Percentiles rank a stretch among this genome's conserved stretches.
Evolutionary conservation across 2,113 vertebrate species (phyloP).

Genomic region (Tachysurus fulvidraco): DNA sequence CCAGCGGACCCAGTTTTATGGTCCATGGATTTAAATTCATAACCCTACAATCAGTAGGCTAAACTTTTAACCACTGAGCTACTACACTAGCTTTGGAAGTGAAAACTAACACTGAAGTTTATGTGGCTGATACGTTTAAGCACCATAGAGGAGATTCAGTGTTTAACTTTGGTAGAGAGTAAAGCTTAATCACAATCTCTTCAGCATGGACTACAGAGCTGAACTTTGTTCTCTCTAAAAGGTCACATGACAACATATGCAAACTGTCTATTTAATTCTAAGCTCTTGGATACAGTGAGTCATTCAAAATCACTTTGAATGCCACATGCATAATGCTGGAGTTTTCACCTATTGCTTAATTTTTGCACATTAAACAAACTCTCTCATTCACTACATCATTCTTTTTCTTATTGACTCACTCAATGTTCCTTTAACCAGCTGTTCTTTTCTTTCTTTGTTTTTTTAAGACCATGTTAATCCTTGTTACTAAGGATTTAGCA

Average conservation of each 20-base stretch:
- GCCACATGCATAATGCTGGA: not conserved
- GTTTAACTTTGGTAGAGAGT: not conserved
- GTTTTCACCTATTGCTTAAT: not conserved
- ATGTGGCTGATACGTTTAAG: not conserved
- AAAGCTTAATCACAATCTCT: not conserved
- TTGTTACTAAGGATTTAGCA: not conserved
- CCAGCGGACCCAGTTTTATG: too few relatives aligned
- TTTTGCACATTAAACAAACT: not conserved
- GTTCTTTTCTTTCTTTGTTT: not conserved
- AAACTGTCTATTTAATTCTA: not conserved
- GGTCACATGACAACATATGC: not conserved
- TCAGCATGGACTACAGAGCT: not conserved
- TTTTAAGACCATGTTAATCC: not conserved
- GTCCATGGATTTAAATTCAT: too few relatives aligned
- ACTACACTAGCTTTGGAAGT: too few relatives aligned
- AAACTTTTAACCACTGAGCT: too few relatives aligned
- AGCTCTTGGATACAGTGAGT: not conserved
- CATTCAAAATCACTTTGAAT: not conserved
- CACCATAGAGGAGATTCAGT: not conserved
- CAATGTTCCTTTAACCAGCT: not conserved
- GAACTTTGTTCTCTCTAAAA: not conserved
- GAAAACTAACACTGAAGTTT: not conserved
- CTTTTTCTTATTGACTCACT: not conserved
- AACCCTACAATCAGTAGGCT: too few relatives aligned
- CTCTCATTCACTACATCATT: not conserved